Base-by-base conservation (phyloP, 2,113 vertebrate genomes). In the Coryphaenoides rupestris region DNA sequence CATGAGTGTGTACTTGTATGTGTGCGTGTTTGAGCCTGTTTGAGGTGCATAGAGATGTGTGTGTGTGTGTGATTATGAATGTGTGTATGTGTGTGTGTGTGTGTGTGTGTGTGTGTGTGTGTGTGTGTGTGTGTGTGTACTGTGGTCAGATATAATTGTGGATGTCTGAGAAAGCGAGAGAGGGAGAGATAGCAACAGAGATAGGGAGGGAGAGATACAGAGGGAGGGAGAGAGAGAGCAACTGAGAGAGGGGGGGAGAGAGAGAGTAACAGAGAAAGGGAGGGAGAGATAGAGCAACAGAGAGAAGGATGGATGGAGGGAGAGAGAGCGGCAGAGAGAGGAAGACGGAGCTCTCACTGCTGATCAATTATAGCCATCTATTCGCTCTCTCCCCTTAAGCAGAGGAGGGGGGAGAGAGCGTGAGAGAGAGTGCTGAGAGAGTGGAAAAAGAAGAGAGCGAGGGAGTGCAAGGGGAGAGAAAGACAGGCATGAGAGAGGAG, bases 71-170 rank as follows among this genome's bases (percentile, higher is more conserved):
- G 14, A 45, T 45, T 54, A n/a, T n/a, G 19, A 9, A 21, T 60
- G 55, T n/a, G 13, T 22, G 6, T 13, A 6, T 24, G 12, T 22
- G 15, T 19, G 33, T 19, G 16, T 57, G 12, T 49, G 53, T 45
- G 22, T 67, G 61, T 40, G 28, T 40, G 62, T 68, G 49, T 65
- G 68, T 73, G 63, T 40, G 22, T 54, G 55, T 56, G 45, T 50
- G 69, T 67, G 62, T 52, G 47, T 53, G 22, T n/a, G 4, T 54
- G 21, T 63, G 62, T n/a, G 23, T 28, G 49, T 23, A 40, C 16
- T 50, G 19, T 60, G 62, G 69, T 81, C 60, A 69, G 52, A 82
- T 74, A 85, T 79, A 82, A 80, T 77, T 78, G 81, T 68, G 69
- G 76, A 78, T 68, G 65, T 73, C 73, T 78, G 82, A 59, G 69